A percentile compares a stretch with the other conserved stretches of the same genome.
These are phyloP conservation scores for Lepidurus arcticus DNA, from an alignment of 1,140 invertebrate species.

Conservation along the genomic window DNA sequence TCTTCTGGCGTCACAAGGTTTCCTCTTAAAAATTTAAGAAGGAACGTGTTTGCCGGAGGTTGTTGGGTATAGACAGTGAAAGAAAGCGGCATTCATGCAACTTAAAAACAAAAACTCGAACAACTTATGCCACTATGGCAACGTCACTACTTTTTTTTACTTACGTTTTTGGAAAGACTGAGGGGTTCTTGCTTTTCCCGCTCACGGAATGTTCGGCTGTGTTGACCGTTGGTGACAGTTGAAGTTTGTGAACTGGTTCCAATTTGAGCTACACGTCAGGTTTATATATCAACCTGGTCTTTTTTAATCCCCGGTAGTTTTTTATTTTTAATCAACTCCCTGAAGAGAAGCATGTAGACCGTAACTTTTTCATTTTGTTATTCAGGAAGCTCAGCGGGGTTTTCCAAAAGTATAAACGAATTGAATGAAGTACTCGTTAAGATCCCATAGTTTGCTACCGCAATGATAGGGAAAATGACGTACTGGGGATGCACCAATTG, in stretches of 20 bases:
- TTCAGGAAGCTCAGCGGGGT: not conserved
- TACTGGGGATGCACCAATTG: not conserved
- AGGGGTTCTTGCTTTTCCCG: not conserved
- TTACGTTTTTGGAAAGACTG: not conserved
- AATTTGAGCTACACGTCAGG: not conserved
- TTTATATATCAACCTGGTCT: not conserved
- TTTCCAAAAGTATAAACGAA: not conserved
- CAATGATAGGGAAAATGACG: not conserved
- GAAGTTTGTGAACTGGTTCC: not conserved
- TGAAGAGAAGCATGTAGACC: not conserved
- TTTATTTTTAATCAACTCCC: not conserved
- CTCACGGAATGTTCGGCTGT: no score
- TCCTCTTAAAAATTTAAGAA: no score
- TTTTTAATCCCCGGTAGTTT: not conserved
- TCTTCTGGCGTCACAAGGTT: no score
- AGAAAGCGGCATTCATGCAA: no score
- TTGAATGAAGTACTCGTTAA: conserved; percentile 12
- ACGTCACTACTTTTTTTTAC: no score
- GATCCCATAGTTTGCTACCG: not conserved
- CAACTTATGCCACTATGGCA: no score
- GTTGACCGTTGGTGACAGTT: not conserved
- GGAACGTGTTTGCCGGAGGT: no score
- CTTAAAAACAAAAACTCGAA: no score
- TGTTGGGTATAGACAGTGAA: no score
- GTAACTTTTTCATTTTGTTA: not conserved